Base-by-base conservation (phyloP, 2,113 vertebrate species). In the rabbit (Oryctolagus cuniculus) region DNA sequence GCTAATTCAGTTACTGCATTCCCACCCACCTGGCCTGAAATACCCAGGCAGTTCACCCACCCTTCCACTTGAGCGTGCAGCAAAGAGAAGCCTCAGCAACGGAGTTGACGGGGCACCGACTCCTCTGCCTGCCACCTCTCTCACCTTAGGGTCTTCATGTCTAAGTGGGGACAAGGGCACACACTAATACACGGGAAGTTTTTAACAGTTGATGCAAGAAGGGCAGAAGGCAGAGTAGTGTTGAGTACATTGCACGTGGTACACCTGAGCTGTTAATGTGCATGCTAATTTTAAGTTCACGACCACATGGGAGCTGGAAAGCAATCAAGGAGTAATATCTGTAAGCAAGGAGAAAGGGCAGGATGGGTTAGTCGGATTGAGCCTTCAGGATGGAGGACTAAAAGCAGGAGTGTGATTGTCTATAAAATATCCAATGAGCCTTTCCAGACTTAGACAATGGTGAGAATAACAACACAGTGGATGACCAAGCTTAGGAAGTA, bases 201-300 rank as follows among this genome's bases (percentile, higher is more conserved):
- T 63, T 82, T 2, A 75, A 74, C 67, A 19, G 34, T 29, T 36
- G 31, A 70, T 11, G 1, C 6, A 87, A 75, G 53, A 77, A 16
- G 0, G 21, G 0, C 21, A 87, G 67, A 81, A 70, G 70, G 53
- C 10, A 24, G 6, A 69, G 15, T 25, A 22, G 34, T 73, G 44
- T 34, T 66, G 19, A 10, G 38, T 7, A 19, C 0, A n/a, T 12
- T 5, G 25, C 9, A n/a, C 3, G 3, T 22, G 6, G 36, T 5
- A 38, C 6, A 15, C 63, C 15, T 77, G 61, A n/a, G 19, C 61
- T 75, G 58, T 27, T 49, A 84, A 90, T 3, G 24, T 69, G 53
- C 1, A 8, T 12, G 2, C 16, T 88, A 63, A 31, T 86, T 55
- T 72, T 44, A 31, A 91, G 44, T 36, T 67, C 38, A 38, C 79